Percentiles rank a stretch among this genome's conserved stretches.
Conservation (phyloP, 1,140 invertebrate genomes). For the Heliconius nattereri region DNA sequence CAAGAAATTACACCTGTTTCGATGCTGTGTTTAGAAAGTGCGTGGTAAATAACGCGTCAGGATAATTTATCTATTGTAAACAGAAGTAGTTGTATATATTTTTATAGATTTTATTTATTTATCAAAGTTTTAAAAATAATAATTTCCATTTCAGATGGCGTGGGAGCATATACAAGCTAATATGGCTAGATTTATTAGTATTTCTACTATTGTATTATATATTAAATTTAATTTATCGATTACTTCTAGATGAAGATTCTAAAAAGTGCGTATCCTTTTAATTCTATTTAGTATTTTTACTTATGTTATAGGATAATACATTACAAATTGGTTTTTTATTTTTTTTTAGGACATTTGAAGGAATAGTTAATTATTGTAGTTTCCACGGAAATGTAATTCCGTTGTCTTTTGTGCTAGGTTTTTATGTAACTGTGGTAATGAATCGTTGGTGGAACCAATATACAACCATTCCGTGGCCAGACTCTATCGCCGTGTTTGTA, state of each 20-base stretch:
- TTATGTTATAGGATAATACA: background rate
- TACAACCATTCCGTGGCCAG: slow-evolving; percentile 89
- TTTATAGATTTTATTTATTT: background rate
- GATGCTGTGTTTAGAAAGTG: no score
- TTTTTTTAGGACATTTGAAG: slow-evolving; percentile 84
- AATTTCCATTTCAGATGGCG: slow-evolving; percentile 90
- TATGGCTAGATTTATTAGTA: slow-evolving; percentile 94
- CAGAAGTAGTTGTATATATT: background rate
- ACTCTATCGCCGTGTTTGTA: slow-evolving; percentile 91
- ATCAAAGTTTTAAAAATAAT: background rate
- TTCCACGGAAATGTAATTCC: slow-evolving; percentile 90
- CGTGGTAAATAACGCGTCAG: no score
- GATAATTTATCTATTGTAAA: no score
- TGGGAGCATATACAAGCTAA: slow-evolving; percentile 97
- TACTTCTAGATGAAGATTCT: slow-evolving; percentile 86
- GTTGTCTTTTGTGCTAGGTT: slow-evolving; percentile 93
- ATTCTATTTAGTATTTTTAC: background rate
- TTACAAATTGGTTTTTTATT: background rate
- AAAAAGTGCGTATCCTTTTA: slow-evolving; percentile 85
- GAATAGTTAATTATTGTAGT: slow-evolving; percentile 89
- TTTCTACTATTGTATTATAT: slow-evolving; percentile 91
- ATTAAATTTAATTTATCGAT: slow-evolving; percentile 93
- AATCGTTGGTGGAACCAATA: slow-evolving; percentile 97
- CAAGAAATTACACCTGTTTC: background rate
- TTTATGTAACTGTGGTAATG: slow-evolving; percentile 96